phyloP scores from a whole-genome alignment of 2,888 invertebrate species.

The Ormyrus nitidulus region DNA sequence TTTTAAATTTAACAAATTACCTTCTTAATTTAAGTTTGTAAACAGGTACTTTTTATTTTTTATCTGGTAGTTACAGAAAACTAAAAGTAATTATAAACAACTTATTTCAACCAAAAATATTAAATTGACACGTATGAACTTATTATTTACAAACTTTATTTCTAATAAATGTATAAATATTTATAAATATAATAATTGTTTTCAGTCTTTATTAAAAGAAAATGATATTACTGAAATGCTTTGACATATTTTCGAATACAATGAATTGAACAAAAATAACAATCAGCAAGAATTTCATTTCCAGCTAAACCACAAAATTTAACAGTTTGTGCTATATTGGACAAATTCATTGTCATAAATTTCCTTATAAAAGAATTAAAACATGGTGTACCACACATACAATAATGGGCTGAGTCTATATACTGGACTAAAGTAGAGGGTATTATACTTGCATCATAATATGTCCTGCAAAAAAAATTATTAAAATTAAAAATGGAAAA shows the following conservation, averaged over 20 bases:
- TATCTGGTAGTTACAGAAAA: too few species aligned
- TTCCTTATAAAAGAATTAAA: slow-evolving; percentile 63
- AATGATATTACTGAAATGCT: neutral
- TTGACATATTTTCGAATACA: slow-evolving; percentile 71
- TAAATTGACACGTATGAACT: too few species aligned
- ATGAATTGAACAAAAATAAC: slow-evolving; percentile 79
- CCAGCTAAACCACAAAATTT: slow-evolving; percentile 64
- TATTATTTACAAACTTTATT: slow-evolving; percentile 16
- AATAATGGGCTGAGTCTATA: slow-evolving; percentile 80
- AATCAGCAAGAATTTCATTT: slow-evolving; percentile 77
- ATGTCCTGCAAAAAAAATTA: slow-evolving; percentile 70
- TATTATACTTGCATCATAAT: slow-evolving; percentile 79
- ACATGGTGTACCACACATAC: slow-evolving; percentile 79
- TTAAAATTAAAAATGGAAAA: slow-evolving; percentile 19
- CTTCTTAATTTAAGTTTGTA: too few species aligned
- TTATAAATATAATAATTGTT: neutral
- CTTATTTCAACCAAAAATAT: too few species aligned
- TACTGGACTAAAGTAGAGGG: slow-evolving; percentile 80
- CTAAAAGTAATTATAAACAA: too few species aligned
- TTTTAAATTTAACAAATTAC: too few species aligned
- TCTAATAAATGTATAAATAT: too few species aligned
- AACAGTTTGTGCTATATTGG: slow-evolving; percentile 60
- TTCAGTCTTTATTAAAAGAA: slow-evolving; percentile 26
- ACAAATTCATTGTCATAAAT: slow-evolving; percentile 58
- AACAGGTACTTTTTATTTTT: too few species aligned